Evolutionary conservation across 2,888 invertebrate genomes (phyloP), one percentile per base, ranked within the genome.

Genomic region (Lamellibrachia satsuma): DNA sequence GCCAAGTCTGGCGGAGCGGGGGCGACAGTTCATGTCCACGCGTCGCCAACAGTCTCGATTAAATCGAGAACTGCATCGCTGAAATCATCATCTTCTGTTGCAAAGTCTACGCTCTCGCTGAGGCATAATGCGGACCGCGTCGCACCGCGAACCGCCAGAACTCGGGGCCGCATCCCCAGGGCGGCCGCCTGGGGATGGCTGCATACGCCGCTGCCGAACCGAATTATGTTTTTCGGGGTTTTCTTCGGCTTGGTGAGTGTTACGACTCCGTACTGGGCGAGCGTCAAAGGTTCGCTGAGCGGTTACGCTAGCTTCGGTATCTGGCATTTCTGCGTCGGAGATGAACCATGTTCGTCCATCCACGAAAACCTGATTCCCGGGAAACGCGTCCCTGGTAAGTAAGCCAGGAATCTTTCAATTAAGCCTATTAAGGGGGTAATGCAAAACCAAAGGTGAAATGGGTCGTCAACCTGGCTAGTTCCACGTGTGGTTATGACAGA

Each of bases 241-340:
- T 55, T 93, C 22, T 93, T 92, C 51, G 93, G 93, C 39, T 57
- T 92, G 39, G 91, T 93, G 39, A 91, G 92, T 90, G 92, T 93
- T 11, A 94, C 93, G 2, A 94, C 94, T 6, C 94, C 94, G 0
- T 93, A 91, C 92, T 94, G 94, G 94, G 94, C 93, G n/a, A 93
- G 92, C 60, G 90, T 94, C 9, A 93, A 92, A 22, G n/a, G 75
- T 15, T 93, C 93, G 9, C 57, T 51, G 27, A 92, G 90, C 4
- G 92, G 92, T 3, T 91, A 92, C 57, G 92, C 93, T 39, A 93
- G 93, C 8, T 94, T 93, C 90, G 94, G 94, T 7, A 91, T 94
- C 92, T 94, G 93, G 93, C 94, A 94, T 91, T 93, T 90, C 91
- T 94, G 94, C 92, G 92, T 52, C 22, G 93, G 90, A n/a, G 90